Conservation (phyloP, 2,113 vertebrate genomes). For the Myiozetetes cayanensis region DNA sequence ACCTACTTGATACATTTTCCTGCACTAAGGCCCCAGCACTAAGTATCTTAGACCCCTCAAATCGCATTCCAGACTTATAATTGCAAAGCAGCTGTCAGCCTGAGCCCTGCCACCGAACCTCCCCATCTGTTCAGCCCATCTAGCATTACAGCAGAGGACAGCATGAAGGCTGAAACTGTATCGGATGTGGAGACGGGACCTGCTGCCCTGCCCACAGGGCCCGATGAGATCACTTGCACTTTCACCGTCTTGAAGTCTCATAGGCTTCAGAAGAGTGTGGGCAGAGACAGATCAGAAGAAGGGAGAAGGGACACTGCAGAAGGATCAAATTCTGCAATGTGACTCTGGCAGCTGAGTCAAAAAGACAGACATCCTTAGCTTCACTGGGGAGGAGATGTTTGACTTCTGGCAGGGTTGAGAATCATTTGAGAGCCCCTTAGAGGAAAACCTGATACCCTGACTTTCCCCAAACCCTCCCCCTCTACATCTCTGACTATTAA, state of each 20-base stretch:
- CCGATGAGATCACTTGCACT: not conserved
- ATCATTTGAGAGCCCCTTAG: conserved; percentile 40
- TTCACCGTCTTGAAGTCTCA: not conserved
- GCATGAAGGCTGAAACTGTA: conserved; percentile 27
- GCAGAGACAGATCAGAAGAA: not conserved
- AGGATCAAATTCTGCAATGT: conserved; percentile 42
- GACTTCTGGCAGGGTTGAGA: not conserved
- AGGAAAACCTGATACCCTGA: conserved; percentile 25
- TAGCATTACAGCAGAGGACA: conserved; percentile 58
- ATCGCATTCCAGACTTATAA: conserved; percentile 70
- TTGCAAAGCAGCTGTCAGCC: conserved; percentile 64
- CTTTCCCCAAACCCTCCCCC: conserved; percentile 6
- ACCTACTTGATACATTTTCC: conserved; percentile 26
- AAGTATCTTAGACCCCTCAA: conserved; percentile 60
- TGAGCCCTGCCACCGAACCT: conserved; percentile 26
- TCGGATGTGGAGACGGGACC: not conserved
- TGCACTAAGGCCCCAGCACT: conserved; percentile 1
- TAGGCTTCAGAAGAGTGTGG: not conserved
- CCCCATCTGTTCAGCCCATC: conserved; percentile 58
- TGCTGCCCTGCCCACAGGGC: not conserved
- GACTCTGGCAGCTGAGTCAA: conserved; percentile 43
- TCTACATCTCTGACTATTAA: not conserved
- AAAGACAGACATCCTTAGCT: not conserved
- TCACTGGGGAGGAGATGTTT: not conserved
- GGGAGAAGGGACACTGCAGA: not conserved